Evolutionary conservation across 2,888 invertebrate species (phyloP).

Genomic region (Stenoptilia bipunctidactyla): DNA sequence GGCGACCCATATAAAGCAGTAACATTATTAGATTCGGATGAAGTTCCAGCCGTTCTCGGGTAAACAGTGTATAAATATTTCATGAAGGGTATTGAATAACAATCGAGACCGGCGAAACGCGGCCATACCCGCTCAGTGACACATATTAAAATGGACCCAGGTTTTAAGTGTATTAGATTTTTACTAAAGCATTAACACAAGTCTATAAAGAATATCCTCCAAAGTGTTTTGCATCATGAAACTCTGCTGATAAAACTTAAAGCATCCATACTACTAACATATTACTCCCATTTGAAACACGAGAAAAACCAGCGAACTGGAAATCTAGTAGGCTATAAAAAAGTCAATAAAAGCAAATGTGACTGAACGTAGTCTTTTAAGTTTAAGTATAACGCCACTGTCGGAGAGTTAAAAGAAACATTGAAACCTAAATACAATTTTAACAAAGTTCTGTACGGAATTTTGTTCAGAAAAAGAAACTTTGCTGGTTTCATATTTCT

Average conservation of each 20-base stretch:
- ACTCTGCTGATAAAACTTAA: too few relatives aligned
- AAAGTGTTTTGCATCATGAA: too few relatives aligned
- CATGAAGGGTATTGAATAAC: conserved; percentile 57
- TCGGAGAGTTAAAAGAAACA: too few relatives aligned
- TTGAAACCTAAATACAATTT: too few relatives aligned
- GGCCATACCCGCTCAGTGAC: conserved; percentile 25
- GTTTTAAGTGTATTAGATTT: conserved; percentile 36
- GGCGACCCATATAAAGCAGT: too few relatives aligned
- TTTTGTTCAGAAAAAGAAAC: too few relatives aligned
- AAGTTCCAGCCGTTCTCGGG: not conserved
- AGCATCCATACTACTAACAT: too few relatives aligned
- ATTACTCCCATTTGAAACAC: conserved; percentile 4
- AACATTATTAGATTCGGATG: too few relatives aligned
- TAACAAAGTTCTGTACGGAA: too few relatives aligned
- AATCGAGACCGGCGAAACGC: conserved; percentile 24
- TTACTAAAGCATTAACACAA: conserved; percentile 7
- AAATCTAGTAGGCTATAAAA: not conserved
- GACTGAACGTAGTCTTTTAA: conserved; percentile 3
- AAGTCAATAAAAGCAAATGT: conserved; percentile 16
- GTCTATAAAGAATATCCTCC: not conserved
- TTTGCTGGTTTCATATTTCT: too few relatives aligned
- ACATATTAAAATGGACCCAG: conserved; percentile 37
- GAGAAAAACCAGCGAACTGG: conserved; percentile 3
- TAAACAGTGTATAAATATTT: conserved; percentile 52
- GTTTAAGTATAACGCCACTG: too few relatives aligned